Evolutionary conservation across 1,140 invertebrate genomes (phyloP).

Genomic region (Leptopilina clavipes): DNA sequence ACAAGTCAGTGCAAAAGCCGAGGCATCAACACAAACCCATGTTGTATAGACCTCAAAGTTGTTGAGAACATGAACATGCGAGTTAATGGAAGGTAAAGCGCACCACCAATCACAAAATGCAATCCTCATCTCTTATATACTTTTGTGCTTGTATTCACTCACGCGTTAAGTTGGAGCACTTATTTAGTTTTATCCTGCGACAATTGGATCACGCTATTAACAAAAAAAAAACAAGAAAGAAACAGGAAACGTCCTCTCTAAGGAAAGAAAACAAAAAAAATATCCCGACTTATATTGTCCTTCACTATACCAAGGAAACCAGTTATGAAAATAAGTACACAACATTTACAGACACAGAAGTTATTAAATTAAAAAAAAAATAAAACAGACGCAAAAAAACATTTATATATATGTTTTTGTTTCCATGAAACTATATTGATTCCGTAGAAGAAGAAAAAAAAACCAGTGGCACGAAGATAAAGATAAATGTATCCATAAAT

Average conservation of each 20-base stretch:
- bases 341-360: neutral
- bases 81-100: constrained; percentile 26
- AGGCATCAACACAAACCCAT: neutral
- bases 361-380: neutral
- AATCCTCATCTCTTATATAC: neutral
- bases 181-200: constrained; percentile 29
- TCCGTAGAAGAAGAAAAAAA: no score
- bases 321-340: constrained; percentile 9
- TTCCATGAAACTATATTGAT: no score
- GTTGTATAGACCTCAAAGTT: neutral
- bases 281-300: neutral
- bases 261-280: neutral
- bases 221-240: neutral
- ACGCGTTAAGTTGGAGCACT: constrained; percentile 16
- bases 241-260: constrained; percentile 28
- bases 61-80: constrained; percentile 11
- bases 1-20: neutral
- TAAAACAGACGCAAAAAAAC: neutral
- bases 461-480: no score
- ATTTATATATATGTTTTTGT: no score
- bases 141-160: constrained; percentile 17
- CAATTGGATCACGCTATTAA: constrained; percentile 19
- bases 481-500: no score
- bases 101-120: constrained; percentile 13
- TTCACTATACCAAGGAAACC: neutral